Evolutionary conservation across 2,113 vertebrate species (phyloP), one percentile per base, ranked within the genome.

Genomic region (Rhea pennata): DNA sequence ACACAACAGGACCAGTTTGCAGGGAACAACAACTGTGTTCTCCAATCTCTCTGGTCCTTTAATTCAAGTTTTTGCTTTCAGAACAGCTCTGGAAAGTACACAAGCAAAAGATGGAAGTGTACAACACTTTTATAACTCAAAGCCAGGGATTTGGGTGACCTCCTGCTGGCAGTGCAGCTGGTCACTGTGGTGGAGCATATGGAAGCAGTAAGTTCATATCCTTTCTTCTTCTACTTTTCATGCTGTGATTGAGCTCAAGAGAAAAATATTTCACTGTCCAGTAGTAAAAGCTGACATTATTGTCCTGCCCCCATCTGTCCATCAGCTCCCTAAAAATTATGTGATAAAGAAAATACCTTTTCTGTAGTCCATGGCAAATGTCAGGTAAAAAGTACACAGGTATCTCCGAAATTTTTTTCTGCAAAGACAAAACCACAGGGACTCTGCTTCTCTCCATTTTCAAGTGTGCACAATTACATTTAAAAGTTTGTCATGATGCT

Each of bases 81-180:
- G 75, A 73, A 48, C 10, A 78, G 50, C 77, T 87, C 77, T 90
- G 69, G 54, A 72, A 82, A 50, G 22, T 75, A 5, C 36, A 11
- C 53, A 74, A 54, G 44, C 33, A 39, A 26, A n/a, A 5, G 42
- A 70, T 3, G 6, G 24, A 72, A 64, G 24, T 53, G 12, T 6
- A 44, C 15, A 10, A 61, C 39, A 53, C 51, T 65, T 75, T 71
- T 40, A 13, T 36, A 87, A 19, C 70, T 29, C 4, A 3, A 79
- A 46, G 58, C 15, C 6, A 17, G 12, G 13, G 71, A 20, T 20
- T 1, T 36, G 10, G 74, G 88, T 9, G 31, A 87, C 46, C 61
- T 96, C 84, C 92, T 85, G 71, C 95, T 5, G 44, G 44, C 87
- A 22, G n/a, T 51, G 5, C 94, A 97, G 96, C 92, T 33, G 24